Conservation (phyloP, 35 echinoderm and acorn worm species). For the Amphiura filiformis region DNA sequence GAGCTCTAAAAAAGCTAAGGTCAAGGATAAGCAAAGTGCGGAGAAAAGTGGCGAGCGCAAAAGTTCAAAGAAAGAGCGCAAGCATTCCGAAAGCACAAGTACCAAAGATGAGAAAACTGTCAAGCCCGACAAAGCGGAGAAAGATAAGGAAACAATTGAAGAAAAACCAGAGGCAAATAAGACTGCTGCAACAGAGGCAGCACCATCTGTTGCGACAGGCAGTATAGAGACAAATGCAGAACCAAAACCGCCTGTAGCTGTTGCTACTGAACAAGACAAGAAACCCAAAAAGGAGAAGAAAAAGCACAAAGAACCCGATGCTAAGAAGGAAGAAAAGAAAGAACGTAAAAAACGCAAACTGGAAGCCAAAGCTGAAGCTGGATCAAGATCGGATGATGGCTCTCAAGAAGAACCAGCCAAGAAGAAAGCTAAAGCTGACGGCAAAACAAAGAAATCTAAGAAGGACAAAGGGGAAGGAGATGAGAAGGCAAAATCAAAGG, state of each 20-base stretch:
- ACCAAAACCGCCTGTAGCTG: not conserved
- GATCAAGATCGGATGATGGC: slow-evolving; percentile 2
- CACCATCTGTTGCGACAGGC: not conserved
- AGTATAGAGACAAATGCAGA: slow-evolving; percentile 10
- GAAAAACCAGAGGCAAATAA: not conserved
- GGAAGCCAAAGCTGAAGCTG: not conserved
- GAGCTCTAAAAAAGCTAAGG: slow-evolving; percentile 41
- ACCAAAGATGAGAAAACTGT: slow-evolving; percentile 25
- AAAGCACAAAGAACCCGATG: slow-evolving; percentile 25
- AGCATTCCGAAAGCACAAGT: slow-evolving; percentile 16
- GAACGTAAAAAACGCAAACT: slow-evolving; percentile 23
- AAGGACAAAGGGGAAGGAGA: not conserved
- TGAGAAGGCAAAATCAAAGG: slow-evolving; percentile 2
- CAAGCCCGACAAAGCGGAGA: slow-evolving; percentile 27
- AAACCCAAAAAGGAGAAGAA: slow-evolving; percentile 49
- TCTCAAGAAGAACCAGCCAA: slow-evolving; percentile 8
- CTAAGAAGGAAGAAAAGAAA: slow-evolving; percentile 20
- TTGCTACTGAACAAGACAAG: slow-evolving; percentile 8
- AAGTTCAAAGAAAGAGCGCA: slow-evolving; percentile 15
- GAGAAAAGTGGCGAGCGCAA: slow-evolving; percentile 9
- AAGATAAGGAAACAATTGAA: not conserved
- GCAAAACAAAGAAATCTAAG: slow-evolving; percentile 36
- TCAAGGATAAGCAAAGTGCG: slow-evolving; percentile 28
- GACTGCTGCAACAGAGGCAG: not conserved
- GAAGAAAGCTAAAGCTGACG: slow-evolving; percentile 28